Percentiles rank a stretch among this genome's conserved stretches.
Evolutionary conservation across 2,797 vertebrate genomes (phyloP).

Genomic region (Lates japonicus): DNA sequence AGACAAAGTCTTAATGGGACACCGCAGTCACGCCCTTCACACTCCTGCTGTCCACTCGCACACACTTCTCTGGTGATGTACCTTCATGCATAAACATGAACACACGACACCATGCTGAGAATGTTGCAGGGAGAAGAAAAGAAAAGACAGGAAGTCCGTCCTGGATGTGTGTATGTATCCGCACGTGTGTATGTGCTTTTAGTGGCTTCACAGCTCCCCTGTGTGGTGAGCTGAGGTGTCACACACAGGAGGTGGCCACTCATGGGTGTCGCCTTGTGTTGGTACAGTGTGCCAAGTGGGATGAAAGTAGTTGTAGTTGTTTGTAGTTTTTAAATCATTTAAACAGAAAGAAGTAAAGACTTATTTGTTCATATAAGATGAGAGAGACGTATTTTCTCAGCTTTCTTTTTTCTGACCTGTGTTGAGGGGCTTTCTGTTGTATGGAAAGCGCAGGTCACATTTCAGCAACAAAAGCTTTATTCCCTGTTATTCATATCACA

Average conservation of each 20-base stretch:
- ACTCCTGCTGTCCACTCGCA: constrained; percentile 54
- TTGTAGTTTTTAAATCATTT: neutral
- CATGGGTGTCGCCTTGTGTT: neutral
- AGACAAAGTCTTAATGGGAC: constrained; percentile 60
- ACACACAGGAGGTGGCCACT: constrained; percentile 35
- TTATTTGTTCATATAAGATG: neutral
- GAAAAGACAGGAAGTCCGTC: constrained; percentile 22
- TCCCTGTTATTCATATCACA: neutral
- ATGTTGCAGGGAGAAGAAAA: constrained; percentile 34
- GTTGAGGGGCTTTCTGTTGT: neutral
- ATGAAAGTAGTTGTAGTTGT: too few relatives aligned
- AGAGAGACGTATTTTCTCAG: neutral
- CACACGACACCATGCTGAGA: constrained; percentile 36
- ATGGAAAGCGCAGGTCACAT: too few relatives aligned
- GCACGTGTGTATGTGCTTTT: neutral
- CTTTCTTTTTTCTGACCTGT: neutral
- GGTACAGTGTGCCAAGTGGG: too few relatives aligned
- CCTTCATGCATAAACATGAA: constrained; percentile 73
- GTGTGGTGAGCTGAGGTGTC: constrained; percentile 66
- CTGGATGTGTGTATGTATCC: neutral
- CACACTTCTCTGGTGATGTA: constrained; percentile 38
- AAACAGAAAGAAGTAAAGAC: neutral
- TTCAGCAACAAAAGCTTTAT: constrained; percentile 6
- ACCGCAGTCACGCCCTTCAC: constrained; percentile 56
- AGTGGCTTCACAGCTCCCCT: constrained; percentile 80